Evolutionary conservation across 2,888 invertebrate genomes (phyloP), one percentile per base, ranked within the genome.

Genomic region (Calliopum simillimum): DNA sequence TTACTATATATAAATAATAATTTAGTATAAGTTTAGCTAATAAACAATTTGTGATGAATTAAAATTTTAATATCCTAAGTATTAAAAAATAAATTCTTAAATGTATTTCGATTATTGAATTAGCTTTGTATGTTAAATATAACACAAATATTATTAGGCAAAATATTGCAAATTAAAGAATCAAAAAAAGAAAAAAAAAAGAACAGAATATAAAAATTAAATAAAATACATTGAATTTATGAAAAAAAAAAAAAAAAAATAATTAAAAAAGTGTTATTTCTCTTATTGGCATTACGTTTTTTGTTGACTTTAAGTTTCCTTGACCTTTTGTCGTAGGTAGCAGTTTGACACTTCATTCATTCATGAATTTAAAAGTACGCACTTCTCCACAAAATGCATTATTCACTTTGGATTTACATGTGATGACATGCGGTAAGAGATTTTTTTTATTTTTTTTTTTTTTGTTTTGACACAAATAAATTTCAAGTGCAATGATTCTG

Each of bases 11-110:
- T 33, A 33, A 33, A 33, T 33, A 33, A 33, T 19, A 51, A 44
- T 62, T 8, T 46, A 43, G 41, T 53, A 41, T 68, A 73, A 67
- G 66, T 71, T 67, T 71, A 73, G 71, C 64, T 55, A 70, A 70
- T 70, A 73, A 66, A 47, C 5, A 71, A 68, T 70, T 70, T 73
- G 73, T 73, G 73, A 73, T 73, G 73, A 68, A 71, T 71, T 59
- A 59, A 59, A 43, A 43, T 59, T 3, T 33, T 25, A 14, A 56
- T 56, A 25, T 8, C 56, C 33, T 21, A 21, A 49, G 49, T 49
- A 49, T 16, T 41, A 41, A 59, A n/a, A 43, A 43, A n/a, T 19
- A 33, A 41, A 19, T 43, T n/a, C 59, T 43, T 25, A 41, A 59
- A 59, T 59, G 41, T 59, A 59, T 41, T 33, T 25, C 59, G 41